Base-by-base conservation (phyloP, 1,140 invertebrate species). In the Doryteuthis pealeii region DNA sequence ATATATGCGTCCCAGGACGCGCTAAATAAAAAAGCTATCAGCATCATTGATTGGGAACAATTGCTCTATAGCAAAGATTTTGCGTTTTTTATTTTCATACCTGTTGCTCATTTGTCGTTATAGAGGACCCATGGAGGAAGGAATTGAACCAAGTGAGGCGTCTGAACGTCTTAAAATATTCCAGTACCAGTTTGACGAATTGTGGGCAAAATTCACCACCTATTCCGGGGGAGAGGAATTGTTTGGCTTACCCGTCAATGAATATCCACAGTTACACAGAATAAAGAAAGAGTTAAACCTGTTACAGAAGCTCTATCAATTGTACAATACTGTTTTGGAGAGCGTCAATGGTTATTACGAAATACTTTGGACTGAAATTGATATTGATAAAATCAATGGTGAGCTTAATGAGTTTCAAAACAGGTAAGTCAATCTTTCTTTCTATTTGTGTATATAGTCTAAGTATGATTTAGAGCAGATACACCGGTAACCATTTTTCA, bases 111-210 rank as follows among this genome's bases (percentile, higher is more conserved):
- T n/a, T n/a, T n/a, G n/a, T n/a, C 22, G 18, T 32, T 58, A 70
- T 3, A 69, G 28, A 49, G 96, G 96, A n/a, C 95, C 96, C 0
- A 96, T 97, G 95, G 94, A 95, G 80, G 88, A 94, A 6, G 94
- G 94, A 1, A 89, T 97, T 0, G 92, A 91, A 70, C 95, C 96
- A 0, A 90, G 94, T 74, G 95, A 97, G 86, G 95, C 96, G n/a
- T 96, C 94, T 10, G 95, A 97, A 85, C 89, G 94, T 66, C 49
- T 79, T 35, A 75, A 33, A 2, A 54, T 71, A n/a, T 76, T 74
- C 49, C 90, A 49, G 45, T 49, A 22, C 45, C 12, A 15, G 22
- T 49, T 49, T 49, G 45, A 49, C 22, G 45, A 49, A 49, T 49
- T 49, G 1, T 49, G 45, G 45, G 45, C 12, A 15, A 49, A 49